These are phyloP conservation scores for Agrotis ipsilon DNA, from an alignment of 2,888 invertebrate genomes.

Conservation along the genomic window DNA sequence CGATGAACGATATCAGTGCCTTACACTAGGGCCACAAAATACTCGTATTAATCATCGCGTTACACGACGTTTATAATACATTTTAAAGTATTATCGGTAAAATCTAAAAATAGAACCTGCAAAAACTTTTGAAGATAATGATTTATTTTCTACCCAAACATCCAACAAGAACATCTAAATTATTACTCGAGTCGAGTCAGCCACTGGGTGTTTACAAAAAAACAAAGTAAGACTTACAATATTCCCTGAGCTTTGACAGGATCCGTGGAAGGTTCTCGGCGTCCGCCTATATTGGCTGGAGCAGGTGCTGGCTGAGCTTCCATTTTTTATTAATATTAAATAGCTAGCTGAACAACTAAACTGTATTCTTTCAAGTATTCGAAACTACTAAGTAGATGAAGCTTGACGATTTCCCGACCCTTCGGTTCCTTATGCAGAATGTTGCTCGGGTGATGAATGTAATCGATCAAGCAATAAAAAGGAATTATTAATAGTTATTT, in stretches of 20 bases:
- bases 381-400: conserved; percentile 51
- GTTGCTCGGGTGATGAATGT: conserved; percentile 63
- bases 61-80: no score
- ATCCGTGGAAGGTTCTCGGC: conserved; percentile 82
- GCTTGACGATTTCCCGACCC: conserved; percentile 27
- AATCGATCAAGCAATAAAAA: conserved; percentile 68
- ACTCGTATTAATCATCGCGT: no score
- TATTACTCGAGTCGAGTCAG: neutral
- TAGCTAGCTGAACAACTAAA: conserved; percentile 15
- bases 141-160: neutral
- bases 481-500: conserved; percentile 56
- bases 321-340: conserved; percentile 68
- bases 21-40: no score
- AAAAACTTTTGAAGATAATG: neutral
- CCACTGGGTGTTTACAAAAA: neutral
- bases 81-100: no score
- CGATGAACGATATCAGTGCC: neutral
- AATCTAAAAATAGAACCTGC: neutral
- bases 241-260: conserved; percentile 88
- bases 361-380: conserved; percentile 36
- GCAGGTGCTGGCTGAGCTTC: conserved; percentile 78
- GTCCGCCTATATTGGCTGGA: conserved; percentile 72
- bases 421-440: conserved; percentile 51
- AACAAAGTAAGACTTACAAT: conserved; percentile 74
- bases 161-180: neutral